These are phyloP conservation scores for Mirounga angustirostris DNA, from an alignment of 2,113 vertebrate species.

Conservation along the genomic window DNA sequence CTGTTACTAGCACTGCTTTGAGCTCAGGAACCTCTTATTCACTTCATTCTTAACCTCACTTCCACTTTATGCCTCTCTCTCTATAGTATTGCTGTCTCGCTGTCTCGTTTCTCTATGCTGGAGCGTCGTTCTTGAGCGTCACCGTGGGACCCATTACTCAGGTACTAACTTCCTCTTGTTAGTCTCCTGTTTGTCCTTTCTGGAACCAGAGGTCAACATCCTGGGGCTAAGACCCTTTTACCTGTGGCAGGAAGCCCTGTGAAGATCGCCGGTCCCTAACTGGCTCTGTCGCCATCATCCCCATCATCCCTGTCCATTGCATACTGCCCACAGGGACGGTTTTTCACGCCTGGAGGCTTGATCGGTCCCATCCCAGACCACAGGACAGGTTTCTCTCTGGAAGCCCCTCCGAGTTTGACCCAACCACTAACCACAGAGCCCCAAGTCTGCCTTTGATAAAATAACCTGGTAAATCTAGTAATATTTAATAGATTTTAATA, in stretches of 20 bases:
- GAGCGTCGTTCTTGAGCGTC: background rate
- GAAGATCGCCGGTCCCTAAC: fast-evolving
- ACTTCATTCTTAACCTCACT: background rate
- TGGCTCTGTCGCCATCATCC: background rate
- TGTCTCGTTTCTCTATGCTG: background rate
- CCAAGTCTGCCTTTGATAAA: background rate
- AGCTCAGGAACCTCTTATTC: fast-evolving
- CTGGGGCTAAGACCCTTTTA: background rate
- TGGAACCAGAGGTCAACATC: background rate
- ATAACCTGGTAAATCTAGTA: too few species aligned
- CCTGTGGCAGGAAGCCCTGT: fast-evolving
- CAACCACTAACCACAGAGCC: fast-evolving
- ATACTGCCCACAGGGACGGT: background rate
- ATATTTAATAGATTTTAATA: background rate
- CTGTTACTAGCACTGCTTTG: background rate
- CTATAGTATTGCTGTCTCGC: fast-evolving
- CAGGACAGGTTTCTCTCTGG: too few species aligned
- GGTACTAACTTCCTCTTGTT: background rate
- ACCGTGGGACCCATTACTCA: fast-evolving
- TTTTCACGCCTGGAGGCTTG: background rate
- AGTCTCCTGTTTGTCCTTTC: background rate
- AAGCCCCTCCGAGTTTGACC: fast-evolving
- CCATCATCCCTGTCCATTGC: background rate
- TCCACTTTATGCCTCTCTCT: background rate
- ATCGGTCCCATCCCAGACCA: background rate